phyloP scores from a whole-genome alignment of 2,797 vertebrate genomes.

The Tolypeutes matacus region DNA sequence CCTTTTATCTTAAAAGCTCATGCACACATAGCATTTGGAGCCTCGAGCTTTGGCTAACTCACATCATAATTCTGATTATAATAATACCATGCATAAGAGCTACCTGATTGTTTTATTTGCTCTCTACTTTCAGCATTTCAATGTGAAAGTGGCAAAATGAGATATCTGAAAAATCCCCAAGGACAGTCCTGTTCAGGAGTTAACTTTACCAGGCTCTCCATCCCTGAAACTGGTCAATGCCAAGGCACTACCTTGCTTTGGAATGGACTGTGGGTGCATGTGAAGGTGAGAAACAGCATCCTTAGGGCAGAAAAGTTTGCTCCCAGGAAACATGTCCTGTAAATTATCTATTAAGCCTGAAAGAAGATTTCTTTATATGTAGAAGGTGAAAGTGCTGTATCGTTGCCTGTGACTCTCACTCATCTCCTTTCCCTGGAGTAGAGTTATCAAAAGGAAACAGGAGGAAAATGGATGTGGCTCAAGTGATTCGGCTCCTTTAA shows the following conservation, averaged over 20 bases:
- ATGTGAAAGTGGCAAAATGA: not conserved
- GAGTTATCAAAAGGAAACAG: not conserved
- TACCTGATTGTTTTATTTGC: not conserved
- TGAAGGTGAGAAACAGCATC: not conserved
- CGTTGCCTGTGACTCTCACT: not conserved
- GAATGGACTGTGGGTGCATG: too few species aligned
- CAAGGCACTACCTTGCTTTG: not conserved
- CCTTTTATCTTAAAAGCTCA: not conserved
- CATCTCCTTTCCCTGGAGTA: not conserved
- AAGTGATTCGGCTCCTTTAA: too few species aligned
- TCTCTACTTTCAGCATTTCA: not conserved
- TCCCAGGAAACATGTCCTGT: not conserved
- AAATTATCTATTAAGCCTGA: not conserved
- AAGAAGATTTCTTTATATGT: not conserved
- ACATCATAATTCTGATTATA: not conserved
- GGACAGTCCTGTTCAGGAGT: not conserved
- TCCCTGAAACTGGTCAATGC: rapidly evolving
- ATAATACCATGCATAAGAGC: not conserved
- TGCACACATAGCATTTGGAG: not conserved
- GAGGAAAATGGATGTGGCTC: too few species aligned
- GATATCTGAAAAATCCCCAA: not conserved
- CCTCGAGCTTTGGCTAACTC: not conserved
- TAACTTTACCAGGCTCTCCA: not conserved
- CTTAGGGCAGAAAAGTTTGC: not conserved
- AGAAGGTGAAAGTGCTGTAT: not conserved